A percentile compares a stretch with the other conserved stretches of the same genome.
These are phyloP conservation scores for Castor canadensis DNA, from an alignment of 2,113 vertebrate species.

Conservation along the genomic window DNA sequence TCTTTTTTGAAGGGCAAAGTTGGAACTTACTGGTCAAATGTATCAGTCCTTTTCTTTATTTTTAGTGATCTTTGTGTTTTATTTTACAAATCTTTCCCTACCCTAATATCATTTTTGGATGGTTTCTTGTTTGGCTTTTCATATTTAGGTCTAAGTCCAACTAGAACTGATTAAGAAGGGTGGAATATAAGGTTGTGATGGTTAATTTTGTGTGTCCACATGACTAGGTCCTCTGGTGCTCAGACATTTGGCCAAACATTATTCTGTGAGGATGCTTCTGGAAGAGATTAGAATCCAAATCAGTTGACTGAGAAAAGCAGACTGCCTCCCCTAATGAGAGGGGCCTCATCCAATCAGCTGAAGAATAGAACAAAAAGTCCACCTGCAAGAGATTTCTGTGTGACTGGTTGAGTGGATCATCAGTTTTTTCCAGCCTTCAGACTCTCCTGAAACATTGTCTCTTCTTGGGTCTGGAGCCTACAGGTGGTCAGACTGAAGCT, in stretches of 20 bases:
- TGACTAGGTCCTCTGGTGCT: not conserved
- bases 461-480: not conserved
- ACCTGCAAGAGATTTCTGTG: not conserved
- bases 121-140: too few relatives aligned
- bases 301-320: not conserved
- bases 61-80: not conserved
- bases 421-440: not conserved
- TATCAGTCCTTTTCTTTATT: not conserved
- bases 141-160: not conserved
- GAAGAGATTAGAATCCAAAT: too few relatives aligned
- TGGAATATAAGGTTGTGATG: not conserved
- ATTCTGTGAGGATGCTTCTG: too few relatives aligned
- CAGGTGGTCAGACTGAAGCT: not conserved
- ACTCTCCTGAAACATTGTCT: not conserved
- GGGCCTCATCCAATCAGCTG: not conserved
- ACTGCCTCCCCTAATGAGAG: not conserved
- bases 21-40: not conserved
- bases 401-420: not conserved
- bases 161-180: not conserved
- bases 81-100: not conserved
- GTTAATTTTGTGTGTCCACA: not conserved
- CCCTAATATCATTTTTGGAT: not conserved
- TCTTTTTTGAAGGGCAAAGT: not conserved
- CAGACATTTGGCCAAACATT: not conserved
- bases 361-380: too few relatives aligned